A percentile compares a stretch with the other conserved stretches of the same genome.
These are phyloP conservation scores for Pollimyrus isidori DNA, from an alignment of 2,113 vertebrate genomes.

Conservation along the genomic window DNA sequence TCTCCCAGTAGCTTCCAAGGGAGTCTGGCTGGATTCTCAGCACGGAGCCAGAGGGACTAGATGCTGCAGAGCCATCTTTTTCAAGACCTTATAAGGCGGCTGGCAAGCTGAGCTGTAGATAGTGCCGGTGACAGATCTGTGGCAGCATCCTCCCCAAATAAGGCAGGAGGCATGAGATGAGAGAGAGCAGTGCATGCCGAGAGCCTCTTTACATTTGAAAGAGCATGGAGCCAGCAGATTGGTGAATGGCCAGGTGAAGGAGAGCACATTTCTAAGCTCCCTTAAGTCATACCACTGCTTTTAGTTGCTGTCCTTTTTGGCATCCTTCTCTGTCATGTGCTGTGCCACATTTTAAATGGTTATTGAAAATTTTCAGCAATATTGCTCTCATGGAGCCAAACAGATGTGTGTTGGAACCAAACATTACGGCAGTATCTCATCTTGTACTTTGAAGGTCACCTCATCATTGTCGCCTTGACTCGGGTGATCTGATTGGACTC, in stretches of 20 bases:
- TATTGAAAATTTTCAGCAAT: neutral
- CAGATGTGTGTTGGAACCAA: neutral
- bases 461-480: neutral
- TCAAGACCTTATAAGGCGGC: conserved; percentile 15
- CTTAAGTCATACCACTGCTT: neutral
- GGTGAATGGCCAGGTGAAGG: neutral
- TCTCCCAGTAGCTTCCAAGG: neutral
- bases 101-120: neutral
- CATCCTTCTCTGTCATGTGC: neutral
- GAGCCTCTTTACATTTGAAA: neutral
- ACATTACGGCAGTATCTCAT: neutral
- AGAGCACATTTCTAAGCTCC: neutral
- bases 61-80: neutral
- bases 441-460: neutral
- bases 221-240: too few species aligned
- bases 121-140: conserved; percentile 5
- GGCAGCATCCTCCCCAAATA: conserved; percentile 4
- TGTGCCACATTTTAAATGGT: neutral
- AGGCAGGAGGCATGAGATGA: conserved; percentile 6
- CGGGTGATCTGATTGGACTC: neutral
- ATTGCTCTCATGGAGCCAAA: neutral
- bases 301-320: neutral
- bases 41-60: neutral
- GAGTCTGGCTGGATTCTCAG: neutral
- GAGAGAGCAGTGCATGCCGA: neutral